Conservation (phyloP, 2,888 invertebrate species). For the Philereme vetulata region DNA sequence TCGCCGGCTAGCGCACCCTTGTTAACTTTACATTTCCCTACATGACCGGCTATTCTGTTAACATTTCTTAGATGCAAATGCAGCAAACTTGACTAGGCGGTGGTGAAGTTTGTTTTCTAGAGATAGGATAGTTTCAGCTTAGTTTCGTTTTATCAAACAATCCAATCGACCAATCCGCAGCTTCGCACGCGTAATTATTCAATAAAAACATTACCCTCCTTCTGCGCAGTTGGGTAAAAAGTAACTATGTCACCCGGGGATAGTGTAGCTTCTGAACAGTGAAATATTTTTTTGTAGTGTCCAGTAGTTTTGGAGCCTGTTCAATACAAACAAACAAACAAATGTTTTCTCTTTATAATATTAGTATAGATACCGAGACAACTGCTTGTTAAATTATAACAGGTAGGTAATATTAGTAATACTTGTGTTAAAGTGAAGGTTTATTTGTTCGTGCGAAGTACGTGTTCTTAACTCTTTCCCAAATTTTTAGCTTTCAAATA, state of each 20-base stretch:
- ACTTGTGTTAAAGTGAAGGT: too few relatives aligned
- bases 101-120: slow-evolving; percentile 20
- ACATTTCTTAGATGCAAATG: slow-evolving; percentile 15
- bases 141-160: slow-evolving; percentile 6
- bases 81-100: slow-evolving; percentile 11
- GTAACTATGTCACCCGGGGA: too few relatives aligned
- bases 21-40: neutral
- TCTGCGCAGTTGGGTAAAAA: neutral
- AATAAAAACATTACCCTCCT: neutral
- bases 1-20: neutral
- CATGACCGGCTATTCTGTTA: neutral
- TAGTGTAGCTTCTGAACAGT: too few relatives aligned
- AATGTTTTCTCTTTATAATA: too few relatives aligned
- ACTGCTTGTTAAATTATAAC: neutral
- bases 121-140: slow-evolving; percentile 20
- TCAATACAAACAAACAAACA: too few relatives aligned
- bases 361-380: neutral
- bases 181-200: neutral
- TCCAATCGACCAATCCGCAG: neutral
- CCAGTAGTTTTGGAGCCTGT: too few relatives aligned
- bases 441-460: too few relatives aligned
- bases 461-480: too few relatives aligned
- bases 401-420: neutral
- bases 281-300: too few relatives aligned
- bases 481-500: too few relatives aligned